Evolutionary conservation across 2,797 vertebrate species (phyloP).

Genomic region (Cuniculus paca): DNA sequence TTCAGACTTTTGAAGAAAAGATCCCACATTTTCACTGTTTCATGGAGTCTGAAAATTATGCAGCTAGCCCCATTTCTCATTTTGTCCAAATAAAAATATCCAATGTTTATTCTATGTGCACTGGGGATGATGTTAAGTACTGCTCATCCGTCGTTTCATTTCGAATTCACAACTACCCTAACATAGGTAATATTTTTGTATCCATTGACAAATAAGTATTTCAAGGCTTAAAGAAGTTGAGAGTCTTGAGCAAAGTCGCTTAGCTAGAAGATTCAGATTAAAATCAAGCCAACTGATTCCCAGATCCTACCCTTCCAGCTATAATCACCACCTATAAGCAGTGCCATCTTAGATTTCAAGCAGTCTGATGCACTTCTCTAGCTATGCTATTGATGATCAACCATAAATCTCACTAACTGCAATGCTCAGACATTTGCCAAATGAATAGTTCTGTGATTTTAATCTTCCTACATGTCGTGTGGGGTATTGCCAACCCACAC

Average conservation of each 20-base stretch:
- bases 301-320: background rate
- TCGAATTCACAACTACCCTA: background rate
- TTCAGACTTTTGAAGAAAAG: background rate
- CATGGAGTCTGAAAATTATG: background rate
- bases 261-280: background rate
- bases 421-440: conserved; percentile 3
- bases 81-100: background rate
- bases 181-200: background rate
- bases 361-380: conserved; percentile 25
- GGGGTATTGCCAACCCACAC: conserved; percentile 32
- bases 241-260: background rate
- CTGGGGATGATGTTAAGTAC: background rate
- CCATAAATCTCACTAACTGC: conserved; percentile 31
- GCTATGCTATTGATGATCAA: background rate
- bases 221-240: background rate
- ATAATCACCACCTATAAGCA: background rate
- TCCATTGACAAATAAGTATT: conserved; percentile 5
- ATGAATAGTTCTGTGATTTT: conserved; percentile 18
- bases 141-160: background rate
- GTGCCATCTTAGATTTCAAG: conserved; percentile 9
- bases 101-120: background rate
- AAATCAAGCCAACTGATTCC: background rate
- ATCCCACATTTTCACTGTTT: background rate
- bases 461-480: conserved; percentile 18
- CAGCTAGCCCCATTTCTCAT: background rate